Base-by-base conservation (phyloP, 2,797 vertebrate species). In the Mareca strepera region DNA sequence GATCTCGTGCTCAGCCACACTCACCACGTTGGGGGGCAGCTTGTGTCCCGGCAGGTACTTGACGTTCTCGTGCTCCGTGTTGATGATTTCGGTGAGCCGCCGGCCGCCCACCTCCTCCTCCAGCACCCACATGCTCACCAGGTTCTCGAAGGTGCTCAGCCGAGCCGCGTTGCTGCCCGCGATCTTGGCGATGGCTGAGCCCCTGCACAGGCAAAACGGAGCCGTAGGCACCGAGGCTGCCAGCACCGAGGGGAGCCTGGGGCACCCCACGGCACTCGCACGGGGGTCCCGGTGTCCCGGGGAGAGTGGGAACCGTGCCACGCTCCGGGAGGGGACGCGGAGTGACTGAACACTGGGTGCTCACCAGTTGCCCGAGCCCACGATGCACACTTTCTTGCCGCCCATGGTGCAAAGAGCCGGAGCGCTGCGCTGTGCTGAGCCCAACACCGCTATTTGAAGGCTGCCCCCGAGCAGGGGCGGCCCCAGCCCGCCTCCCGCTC, bases 291-390 rank as follows among this genome's bases (percentile, higher is more conserved):
- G 50, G 39, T 12, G 23, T 37, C 8, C 21, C 0, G 6, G 29
- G 50, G 26, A 16, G 7, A 44, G 23, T 4, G 1, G 60, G 82
- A 60, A 43, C 41, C 5, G 2, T 6, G 35, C 77, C 0, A 56
- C 3, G 58, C 68, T 26, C 48, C 1, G 7, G 16, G 8, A 31
- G 11, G 56, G 41, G 21, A 37, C 5, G 7, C 13, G 5, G 6
- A 16, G n/a, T 9, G 64, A 3, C 48, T 25, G 1, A 21, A 22
- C 35, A 8, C 64, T 6, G 0, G 59, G 46, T 0, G 72, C 99
- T 98, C 97, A 99, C 99, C 99, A 99, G 98, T 99, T 99, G 86
- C 99, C 99, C 6, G 99, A 99, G 96, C 99, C 99, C 78, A 99
- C 97, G 95, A 99, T 94, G 97, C 99, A 99, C 87, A 99, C 96